phyloP scores from a whole-genome alignment of 1,140 invertebrate genomes.

The Nasonia longicornis region DNA sequence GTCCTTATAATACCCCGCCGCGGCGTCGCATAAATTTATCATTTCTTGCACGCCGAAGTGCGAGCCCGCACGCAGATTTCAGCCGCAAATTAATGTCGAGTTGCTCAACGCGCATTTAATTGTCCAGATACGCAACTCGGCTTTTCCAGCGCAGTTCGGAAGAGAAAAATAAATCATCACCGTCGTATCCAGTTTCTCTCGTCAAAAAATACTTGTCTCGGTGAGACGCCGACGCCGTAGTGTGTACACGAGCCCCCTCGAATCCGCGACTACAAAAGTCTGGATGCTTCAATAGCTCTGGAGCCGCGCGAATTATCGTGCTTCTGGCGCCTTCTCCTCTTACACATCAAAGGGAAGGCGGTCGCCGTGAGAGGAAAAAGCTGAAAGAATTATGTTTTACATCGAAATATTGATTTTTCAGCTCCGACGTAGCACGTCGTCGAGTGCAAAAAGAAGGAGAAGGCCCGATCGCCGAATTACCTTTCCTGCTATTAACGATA shows the following conservation, averaged over 20 bases:
- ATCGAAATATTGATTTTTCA: not conserved
- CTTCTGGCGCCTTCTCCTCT: conserved; percentile 45
- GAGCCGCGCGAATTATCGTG: conserved; percentile 53
- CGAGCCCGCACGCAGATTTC: not conserved
- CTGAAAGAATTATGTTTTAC: no score
- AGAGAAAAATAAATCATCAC: conserved; percentile 6
- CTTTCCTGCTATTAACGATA: conserved; percentile 31
- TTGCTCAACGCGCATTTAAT: not conserved
- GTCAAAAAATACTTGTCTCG: not conserved
- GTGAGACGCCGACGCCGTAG: not conserved
- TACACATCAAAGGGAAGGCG: conserved; percentile 51
- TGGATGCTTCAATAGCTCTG: conserved; percentile 34
- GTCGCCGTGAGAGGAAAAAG: not conserved
- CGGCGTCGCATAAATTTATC: conserved; percentile 1
- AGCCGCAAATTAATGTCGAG: not conserved
- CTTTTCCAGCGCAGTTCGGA: not conserved
- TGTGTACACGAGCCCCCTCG: not conserved
- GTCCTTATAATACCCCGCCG: not conserved
- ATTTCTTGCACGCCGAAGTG: not conserved
- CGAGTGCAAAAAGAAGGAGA: not conserved
- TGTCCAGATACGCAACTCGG: not conserved
- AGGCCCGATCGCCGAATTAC: conserved; percentile 18
- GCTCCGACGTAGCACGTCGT: not conserved
- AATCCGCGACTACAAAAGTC: conserved; percentile 40
- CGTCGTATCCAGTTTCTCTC: not conserved